Percentiles rank a stretch among this genome's conserved stretches.
Conservation (phyloP, 1,140 invertebrate species). For the Aethina tumida region DNA sequence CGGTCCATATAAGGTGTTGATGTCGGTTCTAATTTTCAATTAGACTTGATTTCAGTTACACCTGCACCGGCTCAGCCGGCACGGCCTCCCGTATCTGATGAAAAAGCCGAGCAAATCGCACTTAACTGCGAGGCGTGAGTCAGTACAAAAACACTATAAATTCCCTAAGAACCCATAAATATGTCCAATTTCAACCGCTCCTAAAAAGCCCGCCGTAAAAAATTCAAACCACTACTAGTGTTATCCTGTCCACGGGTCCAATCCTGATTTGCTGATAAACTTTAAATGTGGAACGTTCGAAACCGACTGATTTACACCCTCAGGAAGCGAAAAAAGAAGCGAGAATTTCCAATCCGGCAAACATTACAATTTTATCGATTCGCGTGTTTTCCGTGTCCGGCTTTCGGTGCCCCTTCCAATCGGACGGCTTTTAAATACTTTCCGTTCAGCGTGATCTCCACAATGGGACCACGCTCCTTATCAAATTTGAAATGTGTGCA, state of each 20-base stretch:
- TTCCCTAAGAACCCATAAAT: constrained; percentile 15
- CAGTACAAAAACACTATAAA: constrained; percentile 19
- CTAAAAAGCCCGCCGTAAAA: constrained; percentile 8
- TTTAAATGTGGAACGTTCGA: not conserved
- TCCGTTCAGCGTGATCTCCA: too few relatives aligned
- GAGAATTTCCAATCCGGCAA: too few relatives aligned
- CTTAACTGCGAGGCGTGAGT: constrained; percentile 12
- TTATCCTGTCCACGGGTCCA: constrained; percentile 12
- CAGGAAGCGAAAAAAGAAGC: too few relatives aligned
- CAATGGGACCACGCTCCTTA: too few relatives aligned
- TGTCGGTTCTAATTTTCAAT: not conserved
- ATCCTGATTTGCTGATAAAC: constrained; percentile 16
- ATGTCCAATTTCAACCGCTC: constrained; percentile 11
- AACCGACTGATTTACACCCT: constrained; percentile 8
- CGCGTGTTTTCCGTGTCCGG: too few relatives aligned
- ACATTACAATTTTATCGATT: too few relatives aligned
- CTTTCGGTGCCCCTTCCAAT: too few relatives aligned
- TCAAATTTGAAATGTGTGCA: too few relatives aligned
- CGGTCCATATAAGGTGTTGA: too few relatives aligned
- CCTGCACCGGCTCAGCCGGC: not conserved
- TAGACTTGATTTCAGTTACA: not conserved
- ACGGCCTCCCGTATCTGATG: not conserved
- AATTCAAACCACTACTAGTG: constrained; percentile 11
- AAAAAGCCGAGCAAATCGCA: constrained; percentile 9
- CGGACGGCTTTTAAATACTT: too few relatives aligned